Conservation (phyloP, 2,113 vertebrate species). For the Emydocephalus ijimae region DNA sequence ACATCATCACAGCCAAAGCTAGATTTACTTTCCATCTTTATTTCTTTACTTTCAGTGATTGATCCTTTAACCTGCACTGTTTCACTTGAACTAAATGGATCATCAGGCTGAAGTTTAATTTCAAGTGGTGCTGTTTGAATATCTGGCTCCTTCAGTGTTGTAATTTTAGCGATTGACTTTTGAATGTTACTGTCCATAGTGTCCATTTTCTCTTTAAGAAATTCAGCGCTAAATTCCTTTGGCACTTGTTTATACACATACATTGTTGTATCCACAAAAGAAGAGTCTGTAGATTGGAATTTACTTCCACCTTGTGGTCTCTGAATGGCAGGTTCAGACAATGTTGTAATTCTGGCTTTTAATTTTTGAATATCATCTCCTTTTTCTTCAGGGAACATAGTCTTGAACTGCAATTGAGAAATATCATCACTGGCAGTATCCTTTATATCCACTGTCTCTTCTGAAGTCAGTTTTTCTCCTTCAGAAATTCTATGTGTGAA, state of each 20-base stretch:
- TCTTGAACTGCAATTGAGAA: constrained; percentile 34
- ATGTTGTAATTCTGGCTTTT: constrained; percentile 35
- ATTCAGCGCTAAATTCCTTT: constrained; percentile 21
- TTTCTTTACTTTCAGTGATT: constrained; percentile 20
- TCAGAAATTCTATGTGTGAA: constrained; percentile 60
- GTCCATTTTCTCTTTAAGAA: background rate
- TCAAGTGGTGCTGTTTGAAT: constrained; percentile 54
- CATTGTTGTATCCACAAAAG: constrained; percentile 33
- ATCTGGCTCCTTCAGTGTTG: constrained; percentile 47
- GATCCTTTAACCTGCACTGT: constrained; percentile 50
- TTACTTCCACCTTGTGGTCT: constrained; percentile 36
- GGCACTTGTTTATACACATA: background rate
- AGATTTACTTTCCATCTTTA: background rate
- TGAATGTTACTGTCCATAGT: constrained; percentile 30
- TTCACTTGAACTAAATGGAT: constrained; percentile 41
- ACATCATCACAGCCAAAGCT: constrained; percentile 8
- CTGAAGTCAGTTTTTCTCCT: constrained; percentile 54
- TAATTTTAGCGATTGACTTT: constrained; percentile 48
- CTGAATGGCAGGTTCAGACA: constrained; percentile 55
- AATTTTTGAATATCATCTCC: constrained; percentile 43
- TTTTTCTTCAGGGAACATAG: background rate
- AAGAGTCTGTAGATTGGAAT: constrained; percentile 11
- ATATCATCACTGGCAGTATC: background rate
- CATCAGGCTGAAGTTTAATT: background rate
- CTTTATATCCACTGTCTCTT: constrained; percentile 28